These are phyloP conservation scores for Rhagologus leucostigma DNA, from an alignment of 2,113 vertebrate species.

Conservation along the genomic window DNA sequence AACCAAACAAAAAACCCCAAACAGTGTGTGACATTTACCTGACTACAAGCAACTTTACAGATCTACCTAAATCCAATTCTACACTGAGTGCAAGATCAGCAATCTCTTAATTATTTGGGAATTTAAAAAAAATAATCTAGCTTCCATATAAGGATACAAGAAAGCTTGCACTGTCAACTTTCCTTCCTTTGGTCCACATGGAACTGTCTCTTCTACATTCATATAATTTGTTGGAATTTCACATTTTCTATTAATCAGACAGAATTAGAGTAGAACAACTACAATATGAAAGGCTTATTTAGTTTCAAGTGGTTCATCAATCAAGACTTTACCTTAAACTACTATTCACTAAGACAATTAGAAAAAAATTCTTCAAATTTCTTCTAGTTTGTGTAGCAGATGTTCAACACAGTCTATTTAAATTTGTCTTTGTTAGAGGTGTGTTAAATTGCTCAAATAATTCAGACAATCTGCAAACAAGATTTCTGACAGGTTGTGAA, in stretches of 20 bases:
- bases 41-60: neutral
- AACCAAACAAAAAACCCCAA: neutral
- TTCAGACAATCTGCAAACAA: slow-evolving; percentile 65
- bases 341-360: neutral
- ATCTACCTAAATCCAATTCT: neutral
- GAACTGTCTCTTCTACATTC: neutral
- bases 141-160: neutral
- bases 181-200: neutral
- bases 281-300: neutral
- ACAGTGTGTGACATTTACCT: neutral
- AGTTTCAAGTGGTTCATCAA: neutral
- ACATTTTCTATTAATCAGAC: neutral
- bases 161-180: neutral
- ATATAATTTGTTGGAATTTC: neutral
- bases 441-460: slow-evolving; percentile 46
- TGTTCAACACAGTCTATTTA: slow-evolving; percentile 42
- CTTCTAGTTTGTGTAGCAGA: slow-evolving; percentile 23
- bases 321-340: neutral
- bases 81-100: neutral
- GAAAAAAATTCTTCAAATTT: neutral
- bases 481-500: slow-evolving; percentile 61
- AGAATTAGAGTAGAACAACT: neutral
- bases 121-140: neutral
- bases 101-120: neutral
- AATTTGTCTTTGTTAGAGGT: slow-evolving; percentile 58